These are phyloP conservation scores for Pelecanus crispus DNA, from an alignment of 2,113 vertebrate species.

Conservation along the genomic window DNA sequence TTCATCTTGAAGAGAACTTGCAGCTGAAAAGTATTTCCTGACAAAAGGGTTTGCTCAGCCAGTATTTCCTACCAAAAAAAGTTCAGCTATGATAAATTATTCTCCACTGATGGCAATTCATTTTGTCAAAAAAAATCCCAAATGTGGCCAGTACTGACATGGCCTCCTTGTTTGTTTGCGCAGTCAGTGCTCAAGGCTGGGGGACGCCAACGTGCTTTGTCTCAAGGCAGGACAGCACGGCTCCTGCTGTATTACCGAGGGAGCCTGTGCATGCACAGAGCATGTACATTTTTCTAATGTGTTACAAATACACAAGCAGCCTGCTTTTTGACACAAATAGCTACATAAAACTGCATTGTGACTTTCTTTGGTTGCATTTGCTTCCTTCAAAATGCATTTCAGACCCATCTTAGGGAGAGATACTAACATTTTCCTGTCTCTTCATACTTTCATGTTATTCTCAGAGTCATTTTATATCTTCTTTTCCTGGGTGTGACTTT, in stretches of 20 bases:
- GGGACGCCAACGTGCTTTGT: fast-evolving
- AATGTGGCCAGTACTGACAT: background rate
- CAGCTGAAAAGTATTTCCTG: background rate
- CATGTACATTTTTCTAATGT: background rate
- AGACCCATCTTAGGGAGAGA: background rate
- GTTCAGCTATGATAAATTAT: constrained; percentile 24
- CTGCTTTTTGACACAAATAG: background rate
- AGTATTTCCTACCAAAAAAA: background rate
- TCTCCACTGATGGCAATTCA: background rate
- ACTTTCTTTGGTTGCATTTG: background rate
- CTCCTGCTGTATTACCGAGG: background rate
- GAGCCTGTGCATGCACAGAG: background rate
- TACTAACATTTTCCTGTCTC: background rate
- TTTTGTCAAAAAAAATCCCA: background rate
- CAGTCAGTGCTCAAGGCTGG: background rate
- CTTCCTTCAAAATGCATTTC: background rate
- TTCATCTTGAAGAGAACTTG: background rate
- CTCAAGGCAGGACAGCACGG: background rate
- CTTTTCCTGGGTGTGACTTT: background rate
- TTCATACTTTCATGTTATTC: background rate
- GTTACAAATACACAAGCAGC: background rate
- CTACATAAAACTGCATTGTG: background rate
- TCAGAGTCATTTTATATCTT: background rate
- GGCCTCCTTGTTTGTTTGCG: background rate
- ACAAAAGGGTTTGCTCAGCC: background rate